Evolutionary conservation across 2,797 vertebrate species (phyloP), one percentile per base, ranked within the genome.

Genomic region (Hypotaenidia philippensis): DNA sequence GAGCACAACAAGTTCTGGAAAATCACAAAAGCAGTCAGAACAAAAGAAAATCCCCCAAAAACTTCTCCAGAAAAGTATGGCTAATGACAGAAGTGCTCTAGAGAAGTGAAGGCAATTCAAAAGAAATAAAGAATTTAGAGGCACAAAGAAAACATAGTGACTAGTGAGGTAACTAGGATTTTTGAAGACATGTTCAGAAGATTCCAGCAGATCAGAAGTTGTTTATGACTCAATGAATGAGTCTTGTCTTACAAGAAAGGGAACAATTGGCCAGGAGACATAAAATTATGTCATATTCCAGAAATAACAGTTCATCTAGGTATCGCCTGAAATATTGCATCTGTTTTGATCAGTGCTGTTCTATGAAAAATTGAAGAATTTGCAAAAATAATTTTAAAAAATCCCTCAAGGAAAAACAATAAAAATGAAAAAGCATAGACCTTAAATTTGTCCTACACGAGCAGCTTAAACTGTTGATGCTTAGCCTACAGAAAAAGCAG

Each of bases 181-280:
- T 16, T 49, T 77, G 29, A 77, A 91, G 64, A 38, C 29, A 26
- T 71, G 64, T 85, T 86, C 57, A 85, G 57, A 88, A 94, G 45
- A 36, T 65, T 87, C 29, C 3, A 78, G 38, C 63, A 78, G 40
- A 78, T 60, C 40, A 9, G 17, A 77, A 66, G 49, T 70, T 94
- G 60, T 79, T 94, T 80, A 63, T 74, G 64, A 85, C 31, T 92
- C 78, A 64, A 59, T 69, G 91, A 87, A 92, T 65, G 56, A 45
- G 20, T 55, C 75, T 60, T 1, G 25, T 26, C 70, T 89, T 65
- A 75, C 40, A 89, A 70, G 52, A 64, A 41, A 34, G 6, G 19
- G n/a, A 89, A 60, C 29, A 17, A 68, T 45, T 87, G 68, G 21
- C 64, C 70, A 29, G 68, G 55, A 91, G 50, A 26, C 36, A 92